Percentiles rank a stretch among this genome's conserved stretches.
Conservation (phyloP, 2,888 invertebrate genomes). For the Diarsia mendica region DNA sequence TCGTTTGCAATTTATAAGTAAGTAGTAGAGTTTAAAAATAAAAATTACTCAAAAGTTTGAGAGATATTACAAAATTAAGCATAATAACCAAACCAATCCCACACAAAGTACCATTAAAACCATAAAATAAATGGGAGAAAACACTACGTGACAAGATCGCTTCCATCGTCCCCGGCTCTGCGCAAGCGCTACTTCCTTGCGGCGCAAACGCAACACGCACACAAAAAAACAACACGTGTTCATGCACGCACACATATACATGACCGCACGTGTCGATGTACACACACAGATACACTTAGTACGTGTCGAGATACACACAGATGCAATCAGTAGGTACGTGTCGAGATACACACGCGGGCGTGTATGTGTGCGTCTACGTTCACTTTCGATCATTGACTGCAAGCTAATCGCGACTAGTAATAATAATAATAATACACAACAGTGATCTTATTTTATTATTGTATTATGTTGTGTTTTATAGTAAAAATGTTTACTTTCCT, state of each 20-base stretch:
- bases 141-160: slow-evolving; percentile 58
- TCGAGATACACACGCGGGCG: slow-evolving; percentile 44
- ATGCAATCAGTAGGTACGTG: no score
- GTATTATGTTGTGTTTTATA: slow-evolving; percentile 25
- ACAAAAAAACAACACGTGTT: slow-evolving; percentile 55
- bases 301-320: slow-evolving; percentile 58
- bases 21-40: background rate
- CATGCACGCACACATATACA: slow-evolving; percentile 32
- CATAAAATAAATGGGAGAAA: slow-evolving; percentile 49
- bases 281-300: slow-evolving; percentile 61
- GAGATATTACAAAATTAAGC: background rate
- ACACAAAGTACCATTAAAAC: slow-evolving; percentile 1
- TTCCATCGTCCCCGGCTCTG: slow-evolving; percentile 67
- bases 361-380: slow-evolving; percentile 74
- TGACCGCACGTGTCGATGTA: slow-evolving; percentile 33
- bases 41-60: no score
- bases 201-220: slow-evolving; percentile 66
- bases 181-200: slow-evolving; percentile 72
- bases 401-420: slow-evolving; percentile 65
- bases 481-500: slow-evolving; percentile 47
- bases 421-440: slow-evolving; percentile 61
- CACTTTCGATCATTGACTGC: slow-evolving; percentile 82
- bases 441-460: slow-evolving; percentile 61
- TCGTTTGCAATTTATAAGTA: background rate
- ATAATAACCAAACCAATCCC: slow-evolving; percentile 5